Conservation (phyloP, 2,888 invertebrate species). For the Neoascia interrupta region DNA sequence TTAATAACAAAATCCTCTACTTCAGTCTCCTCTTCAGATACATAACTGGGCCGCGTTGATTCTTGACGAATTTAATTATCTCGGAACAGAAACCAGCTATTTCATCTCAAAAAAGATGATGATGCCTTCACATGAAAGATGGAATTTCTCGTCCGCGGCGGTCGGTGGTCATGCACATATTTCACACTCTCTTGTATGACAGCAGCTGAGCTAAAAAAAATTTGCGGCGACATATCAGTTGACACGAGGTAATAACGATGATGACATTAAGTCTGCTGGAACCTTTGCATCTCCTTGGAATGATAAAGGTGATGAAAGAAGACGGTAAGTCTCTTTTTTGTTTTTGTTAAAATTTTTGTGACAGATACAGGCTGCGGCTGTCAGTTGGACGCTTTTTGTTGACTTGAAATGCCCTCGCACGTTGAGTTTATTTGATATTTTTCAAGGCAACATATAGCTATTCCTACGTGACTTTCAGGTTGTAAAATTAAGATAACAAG, state of each 20-base stretch:
- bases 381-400: constrained; percentile 55
- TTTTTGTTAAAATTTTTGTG: constrained; percentile 26
- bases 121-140: constrained; percentile 20
- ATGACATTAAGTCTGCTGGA: constrained; percentile 63
- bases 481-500: no score
- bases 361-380: constrained; percentile 56
- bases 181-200: constrained; percentile 56
- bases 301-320: background rate
- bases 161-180: constrained; percentile 63
- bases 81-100: constrained; percentile 13
- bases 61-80: constrained; percentile 69
- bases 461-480: no score
- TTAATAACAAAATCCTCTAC: constrained; percentile 57
- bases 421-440: background rate
- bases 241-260: constrained; percentile 66
- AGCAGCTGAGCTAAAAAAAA: constrained; percentile 36
- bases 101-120: constrained; percentile 18
- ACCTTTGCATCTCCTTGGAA: background rate
- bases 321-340: constrained; percentile 3
- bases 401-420: constrained; percentile 28
- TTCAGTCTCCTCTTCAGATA: constrained; percentile 2
- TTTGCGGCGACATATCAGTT: constrained; percentile 61
- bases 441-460: no score
- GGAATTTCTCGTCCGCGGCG: constrained; percentile 49
- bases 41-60: constrained; percentile 15